These are phyloP conservation scores for Ooceraea biroi DNA, from an alignment of 1,140 invertebrate species.

Conservation along the genomic window DNA sequence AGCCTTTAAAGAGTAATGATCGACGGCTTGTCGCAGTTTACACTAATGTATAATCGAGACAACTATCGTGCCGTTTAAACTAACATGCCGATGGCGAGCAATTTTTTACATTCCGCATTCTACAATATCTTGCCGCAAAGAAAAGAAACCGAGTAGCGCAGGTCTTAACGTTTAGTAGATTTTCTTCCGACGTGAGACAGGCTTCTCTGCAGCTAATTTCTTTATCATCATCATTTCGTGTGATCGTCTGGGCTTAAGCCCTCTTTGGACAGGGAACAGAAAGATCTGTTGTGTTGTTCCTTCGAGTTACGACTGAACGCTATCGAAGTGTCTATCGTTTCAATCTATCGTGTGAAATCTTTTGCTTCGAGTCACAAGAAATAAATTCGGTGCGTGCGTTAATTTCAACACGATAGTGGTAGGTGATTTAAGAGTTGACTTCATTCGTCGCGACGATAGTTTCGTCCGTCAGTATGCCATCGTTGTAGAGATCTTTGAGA, in stretches of 20 bases:
- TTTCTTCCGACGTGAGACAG: slow-evolving; percentile 36
- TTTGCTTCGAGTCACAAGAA: slow-evolving; percentile 61
- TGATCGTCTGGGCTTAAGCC: slow-evolving; percentile 59
- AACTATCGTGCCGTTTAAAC: slow-evolving; percentile 32
- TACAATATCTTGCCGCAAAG: slow-evolving; percentile 34
- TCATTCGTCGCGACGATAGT: slow-evolving; percentile 63
- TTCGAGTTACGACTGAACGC: slow-evolving; percentile 26
- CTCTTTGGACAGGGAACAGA: slow-evolving; percentile 46
- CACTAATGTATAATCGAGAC: slow-evolving; percentile 50
- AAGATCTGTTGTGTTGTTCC: slow-evolving; percentile 52
- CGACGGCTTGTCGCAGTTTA: slow-evolving; percentile 36
- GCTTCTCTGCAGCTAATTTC: slow-evolving; percentile 31
- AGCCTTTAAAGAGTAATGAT: slow-evolving; percentile 24
- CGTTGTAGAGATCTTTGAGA: slow-evolving; percentile 88
- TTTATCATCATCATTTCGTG: slow-evolving; percentile 51
- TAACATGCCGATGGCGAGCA: slow-evolving; percentile 16
- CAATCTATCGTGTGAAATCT: slow-evolving; percentile 4
- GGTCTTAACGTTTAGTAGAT: slow-evolving; percentile 53
- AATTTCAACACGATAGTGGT: slow-evolving; percentile 47
- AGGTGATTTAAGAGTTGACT: slow-evolving; percentile 63
- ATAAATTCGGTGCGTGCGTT: slow-evolving; percentile 59
- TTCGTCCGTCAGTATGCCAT: slow-evolving; percentile 86
- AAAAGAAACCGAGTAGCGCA: slow-evolving; percentile 38
- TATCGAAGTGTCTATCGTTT: slow-evolving; percentile 40
- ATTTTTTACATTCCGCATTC: slow-evolving; percentile 32